Conservation (phyloP, 92 coral and sea anemone genomes). For the Desmophyllum pertusum region DNA sequence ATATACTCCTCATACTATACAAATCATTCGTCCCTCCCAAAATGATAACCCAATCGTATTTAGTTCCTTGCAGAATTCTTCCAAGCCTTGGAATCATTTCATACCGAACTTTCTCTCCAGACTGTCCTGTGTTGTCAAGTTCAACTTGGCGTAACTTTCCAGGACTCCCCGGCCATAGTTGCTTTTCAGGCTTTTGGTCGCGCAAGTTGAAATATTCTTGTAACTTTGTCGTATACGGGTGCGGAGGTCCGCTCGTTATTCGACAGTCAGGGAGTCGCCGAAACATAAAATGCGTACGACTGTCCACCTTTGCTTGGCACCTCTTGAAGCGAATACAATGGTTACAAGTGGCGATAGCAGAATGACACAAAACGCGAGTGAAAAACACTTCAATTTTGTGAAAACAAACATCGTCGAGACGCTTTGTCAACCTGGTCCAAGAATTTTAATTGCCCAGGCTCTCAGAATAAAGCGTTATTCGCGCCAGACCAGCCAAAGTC, state of each 20-base stretch:
- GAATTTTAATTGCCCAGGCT: not conserved
- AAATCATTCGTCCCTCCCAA: slow-evolving; percentile 80
- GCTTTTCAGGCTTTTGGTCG: slow-evolving; percentile 21
- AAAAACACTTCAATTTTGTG: not conserved
- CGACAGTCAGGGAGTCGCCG: slow-evolving; percentile 69
- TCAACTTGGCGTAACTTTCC: slow-evolving; percentile 1
- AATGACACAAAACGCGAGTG: not conserved
- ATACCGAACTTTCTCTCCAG: slow-evolving; percentile 49
- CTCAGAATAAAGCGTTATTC: too few species aligned
- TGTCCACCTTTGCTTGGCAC: not conserved
- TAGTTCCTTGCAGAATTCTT: slow-evolving; percentile 25
- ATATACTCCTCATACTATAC: slow-evolving; percentile 21
- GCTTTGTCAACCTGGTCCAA: not conserved
- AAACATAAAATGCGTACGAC: slow-evolving; percentile 39
- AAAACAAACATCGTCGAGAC: not conserved
- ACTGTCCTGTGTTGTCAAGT: slow-evolving; percentile 45
- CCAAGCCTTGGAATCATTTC: slow-evolving; percentile 32
- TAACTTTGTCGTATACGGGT: slow-evolving; percentile 53
- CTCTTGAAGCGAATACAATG: not conserved
- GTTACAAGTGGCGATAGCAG: not conserved
- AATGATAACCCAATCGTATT: slow-evolving; percentile 82
- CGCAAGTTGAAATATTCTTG: slow-evolving; percentile 37
- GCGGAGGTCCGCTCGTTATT: not conserved
- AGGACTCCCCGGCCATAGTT: not conserved
- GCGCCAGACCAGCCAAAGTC: too few species aligned